These are phyloP conservation scores for Corbicula japonica DNA, from an alignment of 2,888 invertebrate species.

Conservation along the genomic window DNA sequence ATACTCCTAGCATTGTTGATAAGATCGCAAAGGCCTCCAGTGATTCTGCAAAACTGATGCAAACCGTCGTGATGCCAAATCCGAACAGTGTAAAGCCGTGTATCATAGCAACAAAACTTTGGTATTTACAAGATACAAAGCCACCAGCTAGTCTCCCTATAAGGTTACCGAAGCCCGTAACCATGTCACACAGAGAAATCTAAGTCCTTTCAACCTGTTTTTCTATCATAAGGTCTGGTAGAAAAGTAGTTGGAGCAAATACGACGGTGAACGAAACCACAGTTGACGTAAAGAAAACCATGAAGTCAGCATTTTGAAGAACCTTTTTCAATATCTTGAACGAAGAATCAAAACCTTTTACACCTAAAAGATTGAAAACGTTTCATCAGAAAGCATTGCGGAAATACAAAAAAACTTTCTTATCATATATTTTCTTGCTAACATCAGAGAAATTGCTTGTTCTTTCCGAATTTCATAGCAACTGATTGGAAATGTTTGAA, in stretches of 20 bases:
- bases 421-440: too few relatives aligned
- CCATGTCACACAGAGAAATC: constrained; percentile 7
- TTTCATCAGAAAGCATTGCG: too few relatives aligned
- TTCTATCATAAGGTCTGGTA: constrained; percentile 28
- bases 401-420: too few relatives aligned
- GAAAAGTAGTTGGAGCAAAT: constrained; percentile 22
- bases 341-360: too few relatives aligned
- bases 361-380: too few relatives aligned
- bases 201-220: neutral
- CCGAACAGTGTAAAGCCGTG: constrained; percentile 1
- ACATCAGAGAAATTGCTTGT: too few relatives aligned
- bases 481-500: too few relatives aligned
- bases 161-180: constrained; percentile 5
- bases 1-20: neutral
- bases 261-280: neutral
- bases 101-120: neutral
- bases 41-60: neutral
- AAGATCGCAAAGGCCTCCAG: neutral
- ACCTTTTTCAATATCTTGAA: neutral
- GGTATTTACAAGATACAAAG: neutral
- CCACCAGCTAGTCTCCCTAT: constrained; percentile 12
- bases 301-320: neutral
- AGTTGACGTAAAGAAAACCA: constrained; percentile 3
- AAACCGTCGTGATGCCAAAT: neutral
- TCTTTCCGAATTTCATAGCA: too few relatives aligned